phyloP scores from a whole-genome alignment of 2,113 vertebrate species.

The Trinectes maculatus region DNA sequence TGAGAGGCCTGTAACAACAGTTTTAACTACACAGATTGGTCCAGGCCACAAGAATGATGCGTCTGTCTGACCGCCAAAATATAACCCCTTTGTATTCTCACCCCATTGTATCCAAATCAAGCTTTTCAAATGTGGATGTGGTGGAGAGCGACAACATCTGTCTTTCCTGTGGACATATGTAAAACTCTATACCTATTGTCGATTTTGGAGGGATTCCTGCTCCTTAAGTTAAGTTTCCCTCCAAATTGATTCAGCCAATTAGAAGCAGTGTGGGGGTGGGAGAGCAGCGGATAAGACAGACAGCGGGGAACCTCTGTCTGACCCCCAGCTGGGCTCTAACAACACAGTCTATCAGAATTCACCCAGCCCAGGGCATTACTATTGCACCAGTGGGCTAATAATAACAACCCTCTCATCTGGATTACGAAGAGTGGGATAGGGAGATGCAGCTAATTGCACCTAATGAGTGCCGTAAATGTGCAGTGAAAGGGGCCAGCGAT shows the following conservation, averaged over 20 bases:
- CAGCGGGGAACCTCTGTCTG: conserved; percentile 69
- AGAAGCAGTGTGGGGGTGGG: conserved; percentile 54
- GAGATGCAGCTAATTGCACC: conserved; percentile 43
- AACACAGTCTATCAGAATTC: conserved; percentile 56
- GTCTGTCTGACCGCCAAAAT: conserved; percentile 69
- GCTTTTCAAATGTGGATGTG: conserved; percentile 73
- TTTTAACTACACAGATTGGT: not conserved
- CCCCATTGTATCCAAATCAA: conserved; percentile 72
- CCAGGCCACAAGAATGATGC: conserved; percentile 47
- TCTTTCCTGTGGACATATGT: conserved; percentile 74
- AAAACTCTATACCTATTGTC: conserved; percentile 78
- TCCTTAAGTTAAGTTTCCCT: conserved; percentile 74
- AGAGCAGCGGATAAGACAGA: conserved; percentile 38
- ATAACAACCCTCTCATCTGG: conserved; percentile 54
- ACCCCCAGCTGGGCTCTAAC: conserved; percentile 65
- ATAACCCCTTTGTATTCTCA: conserved; percentile 54
- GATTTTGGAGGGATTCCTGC: conserved; percentile 77
- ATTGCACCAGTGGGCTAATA: conserved; percentile 35
- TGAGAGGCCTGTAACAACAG: not conserved
- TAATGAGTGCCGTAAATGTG: conserved; percentile 68
- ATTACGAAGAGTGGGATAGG: conserved; percentile 27
- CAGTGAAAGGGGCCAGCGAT: conserved; percentile 45
- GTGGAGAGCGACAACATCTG: conserved; percentile 73
- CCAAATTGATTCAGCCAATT: conserved; percentile 77
- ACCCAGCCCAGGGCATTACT: conserved; percentile 22